These are phyloP conservation scores for Himalopsyche tibetana DNA, from an alignment of 2,888 invertebrate species.

Conservation along the genomic window DNA sequence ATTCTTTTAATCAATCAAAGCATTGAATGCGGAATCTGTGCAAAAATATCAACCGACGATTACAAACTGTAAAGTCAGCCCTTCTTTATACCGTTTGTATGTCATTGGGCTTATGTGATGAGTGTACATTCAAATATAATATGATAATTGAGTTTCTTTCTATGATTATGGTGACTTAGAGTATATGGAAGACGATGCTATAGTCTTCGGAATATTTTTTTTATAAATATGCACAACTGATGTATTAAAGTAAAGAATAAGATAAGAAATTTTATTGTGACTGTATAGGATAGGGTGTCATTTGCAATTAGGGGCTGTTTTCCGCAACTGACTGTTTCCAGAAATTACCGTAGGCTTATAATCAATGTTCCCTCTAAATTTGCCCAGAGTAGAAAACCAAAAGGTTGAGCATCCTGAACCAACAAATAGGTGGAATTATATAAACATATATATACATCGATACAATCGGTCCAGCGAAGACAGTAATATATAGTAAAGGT, in stretches of 20 bases:
- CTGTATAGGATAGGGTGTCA: slow-evolving; percentile 19
- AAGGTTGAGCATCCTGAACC: too few species aligned
- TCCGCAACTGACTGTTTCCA: too few species aligned
- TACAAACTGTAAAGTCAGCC: neutral
- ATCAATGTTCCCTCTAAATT: too few species aligned
- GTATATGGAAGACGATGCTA: neutral
- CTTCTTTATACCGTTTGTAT: neutral
- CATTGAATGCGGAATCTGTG: neutral
- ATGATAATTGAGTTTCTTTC: slow-evolving; percentile 8
- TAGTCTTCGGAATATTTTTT: slow-evolving; percentile 8
- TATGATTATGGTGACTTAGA: neutral
- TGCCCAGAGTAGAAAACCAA: too few species aligned
- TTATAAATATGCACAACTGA: slow-evolving; percentile 31
- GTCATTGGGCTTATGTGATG: neutral
- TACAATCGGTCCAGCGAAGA: too few species aligned
- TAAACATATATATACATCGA: too few species aligned
- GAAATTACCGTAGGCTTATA: too few species aligned
- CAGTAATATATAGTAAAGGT: too few species aligned
- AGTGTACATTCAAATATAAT: slow-evolving; percentile 13
- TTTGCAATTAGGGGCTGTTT: neutral
- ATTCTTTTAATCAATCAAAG: too few species aligned
- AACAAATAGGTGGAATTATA: too few species aligned
- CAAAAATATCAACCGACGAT: neutral
- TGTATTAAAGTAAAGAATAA: neutral
- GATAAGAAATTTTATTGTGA: slow-evolving; percentile 13